Evolutionary conservation across 2,113 vertebrate species (phyloP).

Genomic region (Anseranas semipalmata): DNA sequence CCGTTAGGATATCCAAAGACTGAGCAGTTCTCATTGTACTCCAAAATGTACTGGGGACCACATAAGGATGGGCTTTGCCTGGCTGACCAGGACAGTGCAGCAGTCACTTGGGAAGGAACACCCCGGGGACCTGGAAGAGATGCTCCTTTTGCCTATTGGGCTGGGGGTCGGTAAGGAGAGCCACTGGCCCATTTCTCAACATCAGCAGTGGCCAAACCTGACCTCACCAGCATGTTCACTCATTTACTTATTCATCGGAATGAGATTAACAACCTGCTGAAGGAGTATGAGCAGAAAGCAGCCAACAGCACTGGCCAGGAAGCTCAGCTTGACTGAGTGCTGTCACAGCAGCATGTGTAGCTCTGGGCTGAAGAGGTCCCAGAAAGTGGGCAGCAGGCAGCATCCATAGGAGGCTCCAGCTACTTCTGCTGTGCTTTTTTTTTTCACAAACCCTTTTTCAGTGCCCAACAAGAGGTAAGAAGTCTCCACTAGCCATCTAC

Average conservation of each 20-base stretch:
- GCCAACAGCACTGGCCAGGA: not conserved
- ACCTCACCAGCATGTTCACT: not conserved
- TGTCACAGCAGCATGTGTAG: fast-evolving
- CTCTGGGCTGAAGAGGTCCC: not conserved
- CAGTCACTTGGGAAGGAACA: not conserved
- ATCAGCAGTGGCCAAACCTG: not conserved
- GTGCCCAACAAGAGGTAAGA: no score
- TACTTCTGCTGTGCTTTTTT: not conserved
- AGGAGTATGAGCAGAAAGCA: not conserved
- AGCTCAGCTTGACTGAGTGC: not conserved
- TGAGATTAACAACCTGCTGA: not conserved
- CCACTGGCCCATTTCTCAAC: not conserved
- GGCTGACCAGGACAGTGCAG: not conserved
- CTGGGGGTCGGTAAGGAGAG: not conserved
- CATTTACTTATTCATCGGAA: not conserved
- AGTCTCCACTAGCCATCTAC: not conserved
- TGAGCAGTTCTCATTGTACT: not conserved
- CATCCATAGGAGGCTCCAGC: not conserved
- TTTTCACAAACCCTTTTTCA: not conserved
- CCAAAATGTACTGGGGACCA: not conserved
- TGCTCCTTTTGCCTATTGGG: not conserved
- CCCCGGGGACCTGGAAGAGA: not conserved
- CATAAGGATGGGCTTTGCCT: not conserved
- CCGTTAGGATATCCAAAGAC: not conserved
- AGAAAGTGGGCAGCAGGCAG: not conserved